Evolutionary conservation across 2,888 invertebrate genomes (phyloP), one percentile per base, ranked within the genome.

Genomic region (Papilio demoleus): DNA sequence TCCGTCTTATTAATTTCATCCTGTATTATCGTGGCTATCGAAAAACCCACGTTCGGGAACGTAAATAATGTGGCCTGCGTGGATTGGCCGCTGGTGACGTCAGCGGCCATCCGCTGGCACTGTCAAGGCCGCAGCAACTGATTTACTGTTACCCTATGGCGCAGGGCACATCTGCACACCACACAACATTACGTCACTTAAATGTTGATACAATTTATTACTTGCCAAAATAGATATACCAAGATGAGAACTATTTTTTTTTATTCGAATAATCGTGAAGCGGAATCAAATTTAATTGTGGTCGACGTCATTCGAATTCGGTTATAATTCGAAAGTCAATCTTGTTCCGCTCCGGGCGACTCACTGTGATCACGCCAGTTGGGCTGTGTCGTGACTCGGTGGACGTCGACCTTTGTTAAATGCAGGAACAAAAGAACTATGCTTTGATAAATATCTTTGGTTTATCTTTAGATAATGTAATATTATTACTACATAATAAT

Each of bases 41-140:
- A 22, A 59, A 59, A 19, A 40, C 59, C 59, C 22, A 59, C 59
- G 59, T 36, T 31, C 60, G 22, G 62, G 9, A 12, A 45, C 27
- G 47, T 62, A 62, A 64, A 64, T 63, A 36, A 50, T 56, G 17
- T 22, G 22, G 40, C 24, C 36, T 24, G 45, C 36, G 65, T 58
- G 42, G 64, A 45, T 60, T 42, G 24, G 65, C 62, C 31, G 58
- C 38, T 58, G 59, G 40, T 70, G 70, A 70, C 72, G 72, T 72
- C 72, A 70, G 8, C 58, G n/a, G 40, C 34, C 58, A 38, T 17
- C 64, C 64, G 45, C 42, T 58, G 68, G 67, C 72, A 72, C 45
- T 70, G 72, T 38, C 72, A 72, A 70, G 70, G 72, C 58, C 40
- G 27, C 34, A 64, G 34, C 38, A 56, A 36, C 62, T 24, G 42